A percentile compares a stretch with the other conserved stretches of the same genome.
Evolutionary conservation across 1,140 invertebrate species (phyloP).

Genomic region (Drosophila prosaltans): DNA sequence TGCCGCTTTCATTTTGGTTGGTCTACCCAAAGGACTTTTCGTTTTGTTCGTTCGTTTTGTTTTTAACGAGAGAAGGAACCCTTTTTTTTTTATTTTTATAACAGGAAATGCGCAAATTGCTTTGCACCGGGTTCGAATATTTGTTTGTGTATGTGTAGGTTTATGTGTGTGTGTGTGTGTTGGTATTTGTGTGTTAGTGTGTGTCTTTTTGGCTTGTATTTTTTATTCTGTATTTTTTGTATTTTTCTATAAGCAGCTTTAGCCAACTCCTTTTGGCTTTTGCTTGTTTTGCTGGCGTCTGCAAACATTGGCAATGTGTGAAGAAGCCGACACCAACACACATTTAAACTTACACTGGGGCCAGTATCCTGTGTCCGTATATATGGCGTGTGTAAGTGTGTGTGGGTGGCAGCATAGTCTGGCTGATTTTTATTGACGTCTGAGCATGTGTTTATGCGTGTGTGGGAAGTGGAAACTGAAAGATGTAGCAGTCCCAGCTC

Average conservation of each 20-base stretch:
- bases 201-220: slow-evolving; percentile 54
- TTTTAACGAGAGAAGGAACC: slow-evolving; percentile 69
- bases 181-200: slow-evolving; percentile 28
- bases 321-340: slow-evolving; percentile 59
- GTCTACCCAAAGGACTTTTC: slow-evolving; percentile 42
- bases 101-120: slow-evolving; percentile 79
- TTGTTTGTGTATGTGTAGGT: slow-evolving; percentile 51
- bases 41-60: slow-evolving; percentile 67
- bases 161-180: slow-evolving; percentile 24
- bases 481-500: slow-evolving; percentile 25
- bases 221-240: slow-evolving; percentile 37
- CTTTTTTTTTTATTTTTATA: slow-evolving; percentile 77
- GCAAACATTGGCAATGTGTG: slow-evolving; percentile 75
- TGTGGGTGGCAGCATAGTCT: slow-evolving; percentile 43
- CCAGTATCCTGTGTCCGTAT: slow-evolving; percentile 21
- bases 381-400: slow-evolving; percentile 9
- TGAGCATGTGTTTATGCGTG: slow-evolving; percentile 76
- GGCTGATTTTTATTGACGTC: slow-evolving; percentile 79
- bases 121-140: slow-evolving; percentile 73
- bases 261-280: slow-evolving; percentile 51
- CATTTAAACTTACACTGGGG: slow-evolving; percentile 25
- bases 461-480: neutral
- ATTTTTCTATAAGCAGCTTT: slow-evolving; percentile 78
- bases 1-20: neutral
- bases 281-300: slow-evolving; percentile 75